A percentile compares a stretch with the other conserved stretches of the same genome.
Conservation (phyloP, 1,140 invertebrate genomes). For the Gonatopus flavifemur region DNA sequence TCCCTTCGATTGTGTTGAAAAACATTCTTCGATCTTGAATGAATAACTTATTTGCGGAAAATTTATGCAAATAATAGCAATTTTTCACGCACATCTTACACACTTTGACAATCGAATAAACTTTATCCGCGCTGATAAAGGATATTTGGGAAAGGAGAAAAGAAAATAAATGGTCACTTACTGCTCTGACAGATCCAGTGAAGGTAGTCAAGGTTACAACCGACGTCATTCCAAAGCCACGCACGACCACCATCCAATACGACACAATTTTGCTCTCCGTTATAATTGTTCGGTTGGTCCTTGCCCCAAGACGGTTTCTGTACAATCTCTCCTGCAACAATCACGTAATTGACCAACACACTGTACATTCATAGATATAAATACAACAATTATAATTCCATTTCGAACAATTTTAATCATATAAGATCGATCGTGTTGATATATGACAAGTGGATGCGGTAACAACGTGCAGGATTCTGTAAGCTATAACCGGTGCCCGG, state of each 20-base stretch:
- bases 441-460: too few species aligned
- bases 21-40: too few species aligned
- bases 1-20: too few species aligned
- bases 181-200: constrained; percentile 92
- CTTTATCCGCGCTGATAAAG: too few species aligned
- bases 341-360: not conserved
- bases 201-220: constrained; percentile 88
- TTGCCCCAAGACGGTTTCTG: constrained; percentile 84
- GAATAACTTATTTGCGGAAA: not conserved
- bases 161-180: constrained; percentile 57
- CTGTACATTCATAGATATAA: too few species aligned
- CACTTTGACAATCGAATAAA: too few species aligned
- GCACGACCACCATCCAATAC: constrained; percentile 84
- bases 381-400: too few species aligned
- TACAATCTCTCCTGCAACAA: constrained; percentile 70
- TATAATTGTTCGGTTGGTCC: constrained; percentile 94
- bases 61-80: constrained; percentile 22
- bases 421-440: too few species aligned
- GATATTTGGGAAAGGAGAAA: not conserved
- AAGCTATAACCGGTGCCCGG: too few species aligned
- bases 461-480: too few species aligned
- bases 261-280: constrained; percentile 91
- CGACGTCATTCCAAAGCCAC: constrained; percentile 94
- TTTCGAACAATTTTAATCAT: too few species aligned
- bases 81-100: too few species aligned